Percentiles rank a stretch among this genome's conserved stretches.
These are phyloP conservation scores for Typhlomys cinereus DNA, from an alignment of 2,113 vertebrate genomes.

Conservation along the genomic window DNA sequence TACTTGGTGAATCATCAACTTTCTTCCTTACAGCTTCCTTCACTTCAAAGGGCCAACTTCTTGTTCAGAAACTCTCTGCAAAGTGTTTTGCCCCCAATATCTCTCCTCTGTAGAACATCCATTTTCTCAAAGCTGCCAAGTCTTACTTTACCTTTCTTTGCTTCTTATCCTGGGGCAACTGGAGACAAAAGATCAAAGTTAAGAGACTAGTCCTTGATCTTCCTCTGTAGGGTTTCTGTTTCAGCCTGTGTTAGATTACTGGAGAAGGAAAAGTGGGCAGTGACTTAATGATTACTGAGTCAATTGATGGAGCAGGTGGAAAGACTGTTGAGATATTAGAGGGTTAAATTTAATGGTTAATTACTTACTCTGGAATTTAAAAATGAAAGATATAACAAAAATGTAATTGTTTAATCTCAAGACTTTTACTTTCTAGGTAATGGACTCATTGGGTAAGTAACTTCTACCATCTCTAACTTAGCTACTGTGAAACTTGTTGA, in stretches of 20 bases:
- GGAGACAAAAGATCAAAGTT: slow-evolving; percentile 70
- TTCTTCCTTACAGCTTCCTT: slow-evolving; percentile 39
- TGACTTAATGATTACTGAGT: slow-evolving; percentile 56
- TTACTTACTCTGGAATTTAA: neutral
- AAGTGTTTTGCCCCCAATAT: slow-evolving; percentile 45
- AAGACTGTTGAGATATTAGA: slow-evolving; percentile 1
- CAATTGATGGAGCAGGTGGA: neutral
- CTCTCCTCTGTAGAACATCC: neutral
- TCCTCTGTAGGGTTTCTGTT: slow-evolving; percentile 56
- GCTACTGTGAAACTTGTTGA: neutral
- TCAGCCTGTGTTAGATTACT: slow-evolving; percentile 22
- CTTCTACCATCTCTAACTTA: neutral
- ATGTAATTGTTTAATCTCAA: neutral
- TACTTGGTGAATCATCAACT: slow-evolving; percentile 14
- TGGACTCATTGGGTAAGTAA: neutral
- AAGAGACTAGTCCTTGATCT: slow-evolving; percentile 61
- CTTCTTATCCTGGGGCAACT: slow-evolving; percentile 60
- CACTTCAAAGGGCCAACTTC: slow-evolving; percentile 55
- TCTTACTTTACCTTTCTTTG: slow-evolving; percentile 44
- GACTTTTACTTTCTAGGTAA: neutral
- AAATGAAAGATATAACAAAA: neutral
- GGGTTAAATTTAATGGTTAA: neutral
- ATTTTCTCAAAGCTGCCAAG: slow-evolving; percentile 41
- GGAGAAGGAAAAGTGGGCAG: slow-evolving; percentile 48
- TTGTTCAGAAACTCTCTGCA: slow-evolving; percentile 53